Evolutionary conservation across 2,113 vertebrate genomes (phyloP), one percentile per base, ranked within the genome.

Genomic region (Marmota flaviventris): DNA sequence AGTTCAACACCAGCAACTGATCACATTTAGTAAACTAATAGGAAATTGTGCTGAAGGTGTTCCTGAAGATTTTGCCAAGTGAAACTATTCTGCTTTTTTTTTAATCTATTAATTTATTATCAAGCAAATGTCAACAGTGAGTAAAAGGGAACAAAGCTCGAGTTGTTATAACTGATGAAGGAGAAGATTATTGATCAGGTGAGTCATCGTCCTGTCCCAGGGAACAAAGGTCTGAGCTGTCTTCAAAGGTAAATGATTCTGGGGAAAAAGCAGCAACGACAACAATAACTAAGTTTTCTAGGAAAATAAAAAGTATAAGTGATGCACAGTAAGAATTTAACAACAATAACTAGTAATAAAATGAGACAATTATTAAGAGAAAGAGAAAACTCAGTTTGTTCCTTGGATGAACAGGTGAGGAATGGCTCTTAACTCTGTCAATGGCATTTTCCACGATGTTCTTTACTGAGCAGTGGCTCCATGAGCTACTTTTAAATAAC

Each of bases 201-300:
- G 85, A 94, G 32, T 51, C 69, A 82, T 56, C 75, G 29, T 93
- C 45, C 85, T 93, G 27, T 42, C 17, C 51, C 9, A 77, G 72
- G 42, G 56, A 85, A 95, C 81, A 97, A 82, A 63, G 56, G 39
- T 48, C 85, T 91, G 42, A 85, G 78, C 51, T 97, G 61, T 94
- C 84, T 93, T n/a, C n/a, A 45, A 61, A 88, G 73, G 53, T 69
- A 95, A 97, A 83, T 85, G 67, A 95, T n/a, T 93, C 76, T 51
- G 20, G 79, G 51, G 24, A 37, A 81, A 56, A 51, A 45, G 45
- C 48, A 8, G 51, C 18, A 20, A n/a, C 8, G 9, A 79, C 32
- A 53, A 34, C 16, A 79, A 79, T 24, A 70, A 56, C 3, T 70
- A 48, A 17, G n/a, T 42, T 69, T 56, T 69, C 67, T n/a, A 17